Evolutionary conservation across 2,888 invertebrate genomes (phyloP).

Genomic region (Serrognathus titanus): DNA sequence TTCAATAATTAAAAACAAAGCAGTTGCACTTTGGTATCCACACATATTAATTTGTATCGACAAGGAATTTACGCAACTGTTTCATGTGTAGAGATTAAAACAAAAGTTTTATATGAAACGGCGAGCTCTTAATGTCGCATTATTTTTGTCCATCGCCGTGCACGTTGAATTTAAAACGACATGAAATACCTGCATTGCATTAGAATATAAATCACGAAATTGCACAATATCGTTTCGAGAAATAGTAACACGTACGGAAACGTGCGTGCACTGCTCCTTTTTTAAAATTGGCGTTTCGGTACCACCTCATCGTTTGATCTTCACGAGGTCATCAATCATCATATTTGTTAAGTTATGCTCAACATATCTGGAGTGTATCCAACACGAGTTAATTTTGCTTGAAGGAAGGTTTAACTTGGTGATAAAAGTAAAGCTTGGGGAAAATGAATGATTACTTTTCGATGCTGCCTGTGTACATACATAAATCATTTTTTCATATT

Average conservation of each 20-base stretch:
- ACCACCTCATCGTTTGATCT: conserved; percentile 20
- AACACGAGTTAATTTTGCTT: conserved; percentile 24
- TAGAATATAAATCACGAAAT: too few species aligned
- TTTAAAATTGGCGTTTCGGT: background rate
- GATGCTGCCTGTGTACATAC: too few species aligned
- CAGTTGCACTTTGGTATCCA: conserved; percentile 14
- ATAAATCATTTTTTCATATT: too few species aligned
- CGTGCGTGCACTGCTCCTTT: too few species aligned
- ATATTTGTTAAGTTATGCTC: conserved; percentile 27
- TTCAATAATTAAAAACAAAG: conserved; percentile 28
- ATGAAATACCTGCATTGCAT: too few species aligned
- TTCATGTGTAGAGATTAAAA: background rate
- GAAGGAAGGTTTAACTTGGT: conserved; percentile 18
- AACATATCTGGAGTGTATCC: conserved; percentile 22
- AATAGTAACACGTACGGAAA: too few species aligned
- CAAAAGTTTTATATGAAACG: too few species aligned
- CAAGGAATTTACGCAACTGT: conserved; percentile 1
- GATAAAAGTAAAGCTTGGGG: background rate
- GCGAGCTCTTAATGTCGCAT: too few species aligned
- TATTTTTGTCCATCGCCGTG: too few species aligned
- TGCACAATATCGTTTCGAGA: too few species aligned
- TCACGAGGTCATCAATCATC: conserved; percentile 25
- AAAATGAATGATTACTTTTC: too few species aligned
- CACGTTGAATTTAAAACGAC: too few species aligned
- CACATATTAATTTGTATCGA: conserved; percentile 1